Evolutionary conservation across 2,888 invertebrate species (phyloP).

Genomic region (Xestia ashworthii): DNA sequence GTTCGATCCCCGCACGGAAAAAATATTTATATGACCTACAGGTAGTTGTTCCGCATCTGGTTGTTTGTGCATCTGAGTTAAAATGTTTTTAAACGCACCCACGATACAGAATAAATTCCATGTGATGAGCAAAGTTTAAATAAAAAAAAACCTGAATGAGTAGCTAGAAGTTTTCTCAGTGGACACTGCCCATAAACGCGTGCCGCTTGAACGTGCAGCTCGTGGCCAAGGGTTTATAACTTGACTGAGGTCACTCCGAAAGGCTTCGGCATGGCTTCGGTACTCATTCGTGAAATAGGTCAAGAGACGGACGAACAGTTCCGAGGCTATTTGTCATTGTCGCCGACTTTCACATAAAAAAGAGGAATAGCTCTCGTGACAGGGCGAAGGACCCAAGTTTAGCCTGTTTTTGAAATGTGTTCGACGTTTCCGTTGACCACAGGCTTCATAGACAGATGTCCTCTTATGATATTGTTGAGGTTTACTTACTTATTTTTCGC

Average conservation of each 20-base stretch:
- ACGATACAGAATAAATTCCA: neutral
- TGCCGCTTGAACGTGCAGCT: neutral
- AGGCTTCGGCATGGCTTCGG: slow-evolving; percentile 67
- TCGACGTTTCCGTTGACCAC: slow-evolving; percentile 37
- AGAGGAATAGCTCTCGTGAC: slow-evolving; percentile 59
- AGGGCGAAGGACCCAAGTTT: slow-evolving; percentile 24
- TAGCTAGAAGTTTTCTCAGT: too few species aligned
- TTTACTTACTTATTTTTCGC: neutral
- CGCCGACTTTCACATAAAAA: slow-evolving; percentile 62
- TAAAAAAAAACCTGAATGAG: neutral
- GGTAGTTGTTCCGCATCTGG: neutral
- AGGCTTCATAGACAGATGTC: slow-evolving; percentile 34
- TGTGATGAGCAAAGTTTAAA: neutral
- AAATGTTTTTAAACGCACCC: neutral
- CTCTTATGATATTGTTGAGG: slow-evolving; percentile 27
- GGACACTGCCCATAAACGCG: neutral
- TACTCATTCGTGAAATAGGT: slow-evolving; percentile 73
- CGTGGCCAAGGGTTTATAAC: slow-evolving; percentile 11
- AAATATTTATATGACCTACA: neutral
- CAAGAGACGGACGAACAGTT: slow-evolving; percentile 72
- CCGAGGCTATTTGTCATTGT: slow-evolving; percentile 69
- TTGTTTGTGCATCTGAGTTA: neutral
- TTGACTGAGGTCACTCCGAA: slow-evolving; percentile 56
- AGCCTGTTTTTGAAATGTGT: slow-evolving; percentile 57
- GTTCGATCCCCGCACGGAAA: too few species aligned